Base-by-base conservation (phyloP, 2,797 vertebrate genomes). In the Borostomias antarcticus region DNA sequence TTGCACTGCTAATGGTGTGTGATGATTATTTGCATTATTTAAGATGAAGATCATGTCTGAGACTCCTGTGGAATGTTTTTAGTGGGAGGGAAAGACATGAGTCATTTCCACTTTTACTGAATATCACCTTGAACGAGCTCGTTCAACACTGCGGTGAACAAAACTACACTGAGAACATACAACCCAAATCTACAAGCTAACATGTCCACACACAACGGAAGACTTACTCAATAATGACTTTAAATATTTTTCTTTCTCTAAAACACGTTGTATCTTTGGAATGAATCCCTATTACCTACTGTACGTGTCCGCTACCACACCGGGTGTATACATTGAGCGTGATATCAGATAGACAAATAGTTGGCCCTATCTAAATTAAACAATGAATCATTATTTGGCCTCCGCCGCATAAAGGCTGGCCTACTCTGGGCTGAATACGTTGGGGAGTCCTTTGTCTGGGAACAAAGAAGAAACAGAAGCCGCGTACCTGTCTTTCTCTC, bases 301-400 rank as follows among this genome's bases (percentile, higher is more conserved):
- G n/a, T n/a, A n/a, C 86, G 91, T 83, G 84, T 85, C 81, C 76
- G 82, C 84, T 86, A 9, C 87, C 84, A 88, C 75, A 82, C 81
- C 87, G 85, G 85, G 86, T 84, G 86, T 84, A 92, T 84, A 93
- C 79, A 91, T 73, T 74, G 78, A 88, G 84, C 72, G 85, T 82
- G 62, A 75, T 94, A 91, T 94, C 89, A 91, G 86, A 89, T 89
- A 88, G 88, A 89, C 91, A 94, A 94, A 95, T 83, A 94, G 84
- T 89, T 89, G 85, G 88, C 88, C 82, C 68, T 92, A 93, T 94
- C 92, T 90, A 93, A 90, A 92, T 93, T 93, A 94, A 95, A 98
- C 92, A 95, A 94, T 96, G 94, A 95, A 87, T 95, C 93, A 95
- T 94, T 94, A 94, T 95, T 92, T 88, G 91, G 93, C 81, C 89